Base-by-base conservation (phyloP, 2,888 invertebrate species). In the Saturnia pavonia region DNA sequence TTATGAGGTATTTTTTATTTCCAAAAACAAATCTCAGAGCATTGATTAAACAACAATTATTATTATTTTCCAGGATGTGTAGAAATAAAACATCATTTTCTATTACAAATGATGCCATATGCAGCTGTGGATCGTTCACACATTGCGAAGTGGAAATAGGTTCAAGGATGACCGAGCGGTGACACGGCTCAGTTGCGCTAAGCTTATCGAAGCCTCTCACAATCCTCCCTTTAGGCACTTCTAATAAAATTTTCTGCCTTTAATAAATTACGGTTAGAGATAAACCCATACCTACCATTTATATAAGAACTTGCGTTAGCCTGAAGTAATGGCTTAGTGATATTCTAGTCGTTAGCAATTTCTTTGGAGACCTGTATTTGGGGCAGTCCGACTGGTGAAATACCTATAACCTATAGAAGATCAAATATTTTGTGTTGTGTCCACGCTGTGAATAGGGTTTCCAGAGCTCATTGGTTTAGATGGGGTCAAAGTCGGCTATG, bases 171-270 rank as follows among this genome's bases (percentile, higher is more conserved):
- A 68, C 68, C 73, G 75, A 71, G 68, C 74, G 70, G 69, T 70
- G 65, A 42, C 45, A 67, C 25, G 67, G 45, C 25, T 22, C 48
- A 45, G 45, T 67, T 27, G 27, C 69, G 45, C 70, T 70, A 75
- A 80, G 74, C 72, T 72, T 76, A 75, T 78, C 78, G 80, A 79
- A 81, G 76, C 74, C 74, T 66, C 67, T 70, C 71, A 69, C 72
- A 65, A 57, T 65, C 27, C 48, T 43, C 69, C 81, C 79, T 82
- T 79, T 81, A 76, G 71, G 71, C 72, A 73, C 72, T 75, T 75
- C 68, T 42, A 54, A 71, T 73, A 74, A 57, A 45, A 27, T 34
- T 19, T 12, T 70, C 65, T 60, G 57, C 57, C 57, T 25, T 27
- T 14, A 48, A 65, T 48, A 48, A 69, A 14, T 40, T 12, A 48